Evolutionary conservation across 2,888 invertebrate species (phyloP), one percentile per base, ranked within the genome.

Genomic region (Andrena camellia): DNA sequence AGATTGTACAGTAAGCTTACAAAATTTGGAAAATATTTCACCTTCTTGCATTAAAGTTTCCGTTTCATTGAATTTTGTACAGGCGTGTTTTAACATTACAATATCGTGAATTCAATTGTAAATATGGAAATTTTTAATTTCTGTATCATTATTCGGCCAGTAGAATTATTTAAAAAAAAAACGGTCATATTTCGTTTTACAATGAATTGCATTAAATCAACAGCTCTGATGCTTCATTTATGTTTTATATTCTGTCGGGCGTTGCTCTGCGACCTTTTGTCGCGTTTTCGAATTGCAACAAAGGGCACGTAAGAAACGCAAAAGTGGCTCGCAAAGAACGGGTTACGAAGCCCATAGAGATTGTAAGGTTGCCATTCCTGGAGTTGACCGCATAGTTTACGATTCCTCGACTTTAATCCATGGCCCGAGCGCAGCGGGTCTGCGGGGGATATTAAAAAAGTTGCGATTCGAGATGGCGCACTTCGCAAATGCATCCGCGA

Each of bases 361-460:
- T 52, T 52, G 20, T 20, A 52, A 20, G 52, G 52, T 52, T 0
- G 7, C 17, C 1, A 8, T 52, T 52, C 52, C 52, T 20, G 52
- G 52, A 23, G 6, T 48, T 54, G 48, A 63, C 33, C 35, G 10
- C 54, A 31, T 54, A 33, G 52, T 73, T 81, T 60, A 69, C 64
- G 82, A 74, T 77, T 77, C 62, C 26, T 33, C 59, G 29, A 29
- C 57, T 79, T 74, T 76, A 79, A 83, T 83, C 69, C 66, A n/a
- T n/a, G 31, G 29, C 35, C 50, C 13, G 68, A 26, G 29, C 10
- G 54, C 54, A 35, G 20, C n/a, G 17, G 3, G 33, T 13, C 26
- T 23, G 50, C 31, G 42, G 59, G n/a, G 35, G 79, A 80, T 85
- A 83, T 83, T 78, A 83, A 85, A 85, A 84, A 81, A 78, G 78